Conservation (phyloP, 2,113 vertebrate genomes). For the Pogona vitticeps region DNA sequence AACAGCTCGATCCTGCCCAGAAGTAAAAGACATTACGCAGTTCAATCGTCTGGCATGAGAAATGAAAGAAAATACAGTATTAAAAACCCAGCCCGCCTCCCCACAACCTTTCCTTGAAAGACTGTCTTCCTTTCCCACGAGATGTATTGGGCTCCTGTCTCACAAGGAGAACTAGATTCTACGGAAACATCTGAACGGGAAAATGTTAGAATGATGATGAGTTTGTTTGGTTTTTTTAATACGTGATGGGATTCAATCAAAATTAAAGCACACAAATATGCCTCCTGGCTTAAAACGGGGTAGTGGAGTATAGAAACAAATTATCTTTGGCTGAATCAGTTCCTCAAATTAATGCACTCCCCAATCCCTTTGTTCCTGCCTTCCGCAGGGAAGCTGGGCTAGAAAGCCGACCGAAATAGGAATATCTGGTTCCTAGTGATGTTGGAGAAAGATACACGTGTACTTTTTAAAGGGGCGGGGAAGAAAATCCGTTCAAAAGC, state of each 20-base stretch:
- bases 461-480: not conserved
- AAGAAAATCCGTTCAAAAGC: not conserved
- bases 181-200: slow-evolving; percentile 23
- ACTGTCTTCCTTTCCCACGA: slow-evolving; percentile 32
- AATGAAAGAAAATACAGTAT: slow-evolving; percentile 62
- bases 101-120: slow-evolving; percentile 33
- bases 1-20: not conserved
- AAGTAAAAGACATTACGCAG: slow-evolving; percentile 43
- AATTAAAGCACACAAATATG: not conserved
- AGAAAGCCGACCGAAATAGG: not conserved
- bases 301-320: too few species aligned
- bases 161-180: slow-evolving; percentile 56
- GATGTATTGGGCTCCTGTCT: slow-evolving; percentile 30
- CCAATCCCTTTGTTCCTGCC: too few species aligned
- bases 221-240: too few species aligned
- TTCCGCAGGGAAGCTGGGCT: not conserved
- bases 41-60: slow-evolving; percentile 8
- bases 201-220: too few species aligned
- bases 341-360: not conserved
- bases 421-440: not conserved
- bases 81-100: slow-evolving; percentile 22
- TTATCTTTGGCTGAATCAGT: not conserved
- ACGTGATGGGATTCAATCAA: too few species aligned
- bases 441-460: not conserved
- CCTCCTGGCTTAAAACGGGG: too few species aligned